Evolutionary conservation across 2,797 vertebrate species (phyloP).

Genomic region (Pygocentrus nattereri): DNA sequence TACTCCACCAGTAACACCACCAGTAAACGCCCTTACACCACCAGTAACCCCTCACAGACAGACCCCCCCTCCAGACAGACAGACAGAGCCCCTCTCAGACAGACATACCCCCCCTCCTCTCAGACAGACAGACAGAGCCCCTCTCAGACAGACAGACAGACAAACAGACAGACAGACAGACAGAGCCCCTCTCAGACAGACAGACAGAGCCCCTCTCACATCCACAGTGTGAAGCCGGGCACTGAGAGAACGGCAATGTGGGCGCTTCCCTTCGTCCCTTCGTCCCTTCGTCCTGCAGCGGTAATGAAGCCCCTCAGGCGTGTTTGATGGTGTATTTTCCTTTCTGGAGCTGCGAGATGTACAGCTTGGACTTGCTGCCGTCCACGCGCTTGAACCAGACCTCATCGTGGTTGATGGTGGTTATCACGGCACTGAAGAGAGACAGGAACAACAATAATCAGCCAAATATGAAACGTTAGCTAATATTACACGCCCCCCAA

Average conservation of each 20-base stretch:
- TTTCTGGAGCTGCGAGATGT: constrained; percentile 98
- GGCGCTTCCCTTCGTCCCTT: not conserved
- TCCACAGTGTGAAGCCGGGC: too few species aligned
- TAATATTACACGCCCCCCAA: too few species aligned
- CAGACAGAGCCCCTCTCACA: not conserved
- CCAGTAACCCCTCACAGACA: too few species aligned
- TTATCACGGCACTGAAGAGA: constrained; percentile 95
- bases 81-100: too few species aligned
- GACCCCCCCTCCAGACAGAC: too few species aligned
- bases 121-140: too few species aligned
- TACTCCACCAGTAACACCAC: too few species aligned
- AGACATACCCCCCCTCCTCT: too few species aligned
- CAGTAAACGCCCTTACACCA: too few species aligned
- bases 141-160: too few species aligned
- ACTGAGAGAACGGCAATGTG: constrained; percentile 43
- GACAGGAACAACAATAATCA: constrained; percentile 33
- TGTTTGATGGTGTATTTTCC: constrained; percentile 99
- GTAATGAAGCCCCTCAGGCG: not conserved
- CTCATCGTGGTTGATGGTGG: constrained; percentile 98
- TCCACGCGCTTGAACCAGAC: constrained; percentile 98
- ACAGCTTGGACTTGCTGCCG: constrained; percentile 98
- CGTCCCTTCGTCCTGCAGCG: not conserved
- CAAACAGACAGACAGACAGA: not conserved
- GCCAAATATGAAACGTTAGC: too few species aligned
- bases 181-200: not conserved